Conservation (phyloP, 2,888 invertebrate genomes). For the Megalurothrips usitatus region DNA sequence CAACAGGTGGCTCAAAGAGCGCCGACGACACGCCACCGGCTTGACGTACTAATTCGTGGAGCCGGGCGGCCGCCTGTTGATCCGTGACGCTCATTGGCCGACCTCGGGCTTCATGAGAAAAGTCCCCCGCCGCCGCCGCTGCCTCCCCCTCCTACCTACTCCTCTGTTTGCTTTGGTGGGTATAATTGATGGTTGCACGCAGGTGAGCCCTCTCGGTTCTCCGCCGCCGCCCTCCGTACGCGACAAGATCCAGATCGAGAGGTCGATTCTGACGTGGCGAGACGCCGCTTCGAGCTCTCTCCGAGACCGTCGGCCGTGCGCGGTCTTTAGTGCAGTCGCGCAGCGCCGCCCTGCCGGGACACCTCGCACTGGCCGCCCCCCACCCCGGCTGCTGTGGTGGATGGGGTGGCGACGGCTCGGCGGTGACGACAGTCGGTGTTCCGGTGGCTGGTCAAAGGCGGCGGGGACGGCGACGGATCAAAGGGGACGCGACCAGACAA, state of each 20-base stretch:
- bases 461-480: background rate
- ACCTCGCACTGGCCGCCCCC: background rate
- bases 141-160: background rate
- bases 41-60: slow-evolving; percentile 24
- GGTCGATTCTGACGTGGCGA: too few relatives aligned
- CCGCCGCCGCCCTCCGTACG: too few relatives aligned
- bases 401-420: background rate
- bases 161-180: background rate
- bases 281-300: too few relatives aligned
- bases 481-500: background rate
- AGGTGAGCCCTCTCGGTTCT: background rate
- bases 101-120: background rate
- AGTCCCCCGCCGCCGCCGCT: background rate
- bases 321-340: too few relatives aligned
- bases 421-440: slow-evolving; percentile 13
- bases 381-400: background rate
- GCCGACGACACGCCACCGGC: background rate
- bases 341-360: background rate
- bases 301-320: too few relatives aligned
- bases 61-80: background rate
- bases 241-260: too few relatives aligned
- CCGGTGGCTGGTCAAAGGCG: slow-evolving; percentile 13
- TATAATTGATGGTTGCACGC: slow-evolving; percentile 1
- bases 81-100: slow-evolving; percentile 22
- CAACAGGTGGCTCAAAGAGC: slow-evolving; percentile 12